Percentiles rank a stretch among this genome's conserved stretches.
These are phyloP conservation scores for Cremastobaeus sp. DNA, from an alignment of 2,888 invertebrate species.

Conservation along the genomic window DNA sequence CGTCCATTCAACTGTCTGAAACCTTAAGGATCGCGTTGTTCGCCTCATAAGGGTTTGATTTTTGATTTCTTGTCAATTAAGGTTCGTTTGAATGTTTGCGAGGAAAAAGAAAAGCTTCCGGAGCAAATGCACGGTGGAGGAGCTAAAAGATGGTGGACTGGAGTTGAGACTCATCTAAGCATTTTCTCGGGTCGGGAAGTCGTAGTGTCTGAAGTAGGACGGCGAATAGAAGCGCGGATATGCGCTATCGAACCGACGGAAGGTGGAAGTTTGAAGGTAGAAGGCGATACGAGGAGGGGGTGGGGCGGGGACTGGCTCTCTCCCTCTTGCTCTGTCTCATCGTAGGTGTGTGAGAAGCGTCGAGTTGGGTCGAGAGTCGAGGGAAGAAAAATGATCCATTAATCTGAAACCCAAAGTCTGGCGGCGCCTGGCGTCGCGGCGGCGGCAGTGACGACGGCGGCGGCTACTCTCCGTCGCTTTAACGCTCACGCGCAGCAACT, in stretches of 20 bases:
- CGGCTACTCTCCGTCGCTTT: constrained; percentile 64
- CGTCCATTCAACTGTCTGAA: no score
- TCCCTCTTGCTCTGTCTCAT: constrained; percentile 64
- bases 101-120: not conserved
- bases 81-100: not conserved
- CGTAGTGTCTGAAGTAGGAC: constrained; percentile 29
- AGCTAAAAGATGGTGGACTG: not conserved
- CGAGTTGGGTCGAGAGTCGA: constrained; percentile 71
- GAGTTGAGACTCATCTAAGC: constrained; percentile 28
- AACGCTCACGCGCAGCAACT: constrained; percentile 67
- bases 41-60: no score
- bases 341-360: constrained; percentile 76
- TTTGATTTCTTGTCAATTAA: no score
- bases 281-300: constrained; percentile 35
- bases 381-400: constrained; percentile 89
- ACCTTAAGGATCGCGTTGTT: no score
- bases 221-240: constrained; percentile 57
- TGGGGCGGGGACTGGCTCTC: constrained; percentile 63
- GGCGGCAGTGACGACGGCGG: constrained; percentile 68
- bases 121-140: constrained; percentile 4
- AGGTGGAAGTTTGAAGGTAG: constrained; percentile 65
- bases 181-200: constrained; percentile 54
- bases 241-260: constrained; percentile 61
- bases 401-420: constrained; percentile 89
- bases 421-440: constrained; percentile 83